These are phyloP conservation scores for Phylloscopus trochilus DNA, from an alignment of 2,113 vertebrate genomes.

Conservation along the genomic window DNA sequence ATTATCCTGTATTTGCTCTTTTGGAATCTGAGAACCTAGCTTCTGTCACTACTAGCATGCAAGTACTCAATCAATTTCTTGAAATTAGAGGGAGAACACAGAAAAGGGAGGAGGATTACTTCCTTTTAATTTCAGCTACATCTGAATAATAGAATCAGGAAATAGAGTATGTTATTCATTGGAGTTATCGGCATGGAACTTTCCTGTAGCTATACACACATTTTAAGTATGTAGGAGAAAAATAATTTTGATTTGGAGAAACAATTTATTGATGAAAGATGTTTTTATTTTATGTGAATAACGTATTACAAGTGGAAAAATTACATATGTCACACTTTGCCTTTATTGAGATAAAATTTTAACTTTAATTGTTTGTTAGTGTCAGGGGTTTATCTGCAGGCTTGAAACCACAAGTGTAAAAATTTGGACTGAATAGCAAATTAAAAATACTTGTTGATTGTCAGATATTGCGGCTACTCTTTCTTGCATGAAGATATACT, in stretches of 20 bases:
- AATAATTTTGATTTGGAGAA: not conserved
- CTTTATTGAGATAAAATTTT: not conserved
- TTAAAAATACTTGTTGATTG: not conserved
- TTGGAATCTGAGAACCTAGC: not conserved
- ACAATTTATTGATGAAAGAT: not conserved
- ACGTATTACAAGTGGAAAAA: not conserved
- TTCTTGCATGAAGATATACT: not conserved
- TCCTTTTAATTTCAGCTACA: not conserved
- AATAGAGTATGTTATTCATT: not conserved
- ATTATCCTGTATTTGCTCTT: not conserved
- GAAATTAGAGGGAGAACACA: not conserved
- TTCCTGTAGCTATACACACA: not conserved
- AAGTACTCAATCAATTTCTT: not conserved
- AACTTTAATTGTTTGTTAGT: not conserved
- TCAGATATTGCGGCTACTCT: not conserved
- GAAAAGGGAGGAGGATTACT: not conserved
- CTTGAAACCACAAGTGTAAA: not conserved
- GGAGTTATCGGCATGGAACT: not conserved
- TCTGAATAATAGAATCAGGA: not conserved
- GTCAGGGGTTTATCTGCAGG: not conserved
- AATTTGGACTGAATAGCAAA: not conserved
- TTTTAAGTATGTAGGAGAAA: not conserved
- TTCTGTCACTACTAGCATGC: not conserved
- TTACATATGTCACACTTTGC: not conserved
- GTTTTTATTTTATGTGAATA: not conserved